Base-by-base conservation (phyloP, 1,140 invertebrate genomes). In the Sitobion miscanthi region DNA sequence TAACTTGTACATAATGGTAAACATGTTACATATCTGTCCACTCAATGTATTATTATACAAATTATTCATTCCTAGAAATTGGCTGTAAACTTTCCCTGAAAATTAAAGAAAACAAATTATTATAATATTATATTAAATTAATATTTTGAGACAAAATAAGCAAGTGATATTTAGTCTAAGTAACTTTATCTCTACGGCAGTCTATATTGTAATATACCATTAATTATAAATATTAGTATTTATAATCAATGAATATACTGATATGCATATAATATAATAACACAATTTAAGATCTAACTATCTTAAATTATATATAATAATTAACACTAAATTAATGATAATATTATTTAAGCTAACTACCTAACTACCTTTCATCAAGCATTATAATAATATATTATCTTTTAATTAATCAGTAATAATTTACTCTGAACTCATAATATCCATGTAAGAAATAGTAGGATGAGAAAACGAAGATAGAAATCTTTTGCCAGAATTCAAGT, bases 391-490 rank as follows among this genome's bases (percentile, higher is more conserved):
- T 35, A n/a, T 23, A 35, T 38, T 20, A 42, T 45, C 45, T 42
- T 85, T 45, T 23, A 45, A 42, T 82, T 4, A 42, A 83, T 42
- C 5, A 52, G 23, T 38, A 42, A 25, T 42, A 17, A 25, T 45
- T 90, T 90, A 90, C 89, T 90, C 42, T 20, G 89, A 90, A 69
- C 57, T 69, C 6, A 90, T 45, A 38, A 90, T 69, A 90, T 90
- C 89, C 38, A 90, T n/a, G 54, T 90, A 90, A 45, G 89, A 90
- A 90, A 90, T 90, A 6, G 54, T 30, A 90, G 89, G 25, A 30
- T 90, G 89, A 69, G 89, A 69, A 30, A 90, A 69, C 20, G 54
- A 45, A 90, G 89, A 69, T 30, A 45, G 25, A 62, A 42, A 49
- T 90, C 42, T 90, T 69, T 45, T 90, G 45, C 14, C 42, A 7